Evolutionary conservation across 1,140 invertebrate genomes (phyloP).

Genomic region (Meloidogyne chitwoodi): DNA sequence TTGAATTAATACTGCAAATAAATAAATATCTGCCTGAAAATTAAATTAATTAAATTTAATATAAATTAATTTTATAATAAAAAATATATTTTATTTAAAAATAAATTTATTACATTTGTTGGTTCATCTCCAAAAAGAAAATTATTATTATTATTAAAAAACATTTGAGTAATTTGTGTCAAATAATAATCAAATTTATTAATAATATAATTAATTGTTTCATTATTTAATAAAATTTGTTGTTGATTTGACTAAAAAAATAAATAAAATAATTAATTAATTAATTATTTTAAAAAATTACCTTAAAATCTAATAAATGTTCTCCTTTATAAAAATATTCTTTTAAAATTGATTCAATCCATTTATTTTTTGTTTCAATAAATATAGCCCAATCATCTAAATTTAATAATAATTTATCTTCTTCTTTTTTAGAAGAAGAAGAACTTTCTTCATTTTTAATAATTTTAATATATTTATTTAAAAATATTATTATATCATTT

Average conservation of each 20-base stretch:
- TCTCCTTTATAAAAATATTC: neutral
- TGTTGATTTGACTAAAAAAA: neutral
- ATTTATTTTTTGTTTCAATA: neutral
- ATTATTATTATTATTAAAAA: neutral
- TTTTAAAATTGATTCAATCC: neutral
- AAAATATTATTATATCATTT: neutral
- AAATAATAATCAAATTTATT: neutral
- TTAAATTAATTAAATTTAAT: neutral
- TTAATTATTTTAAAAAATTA: neutral
- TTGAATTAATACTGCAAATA: neutral
- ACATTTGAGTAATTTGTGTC: neutral
- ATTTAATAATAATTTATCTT: neutral
- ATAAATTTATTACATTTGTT: neutral
- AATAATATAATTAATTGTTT: neutral
- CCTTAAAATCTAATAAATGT: neutral
- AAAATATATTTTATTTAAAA: neutral
- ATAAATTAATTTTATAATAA: no score
- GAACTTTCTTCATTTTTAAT: neutral
- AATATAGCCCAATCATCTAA: neutral
- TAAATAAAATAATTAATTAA: neutral
- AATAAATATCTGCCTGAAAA: neutral
- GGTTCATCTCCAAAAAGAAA: neutral
- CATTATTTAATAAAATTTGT: neutral
- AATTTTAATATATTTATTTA: neutral
- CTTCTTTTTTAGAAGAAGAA: no score